Conservation (phyloP, 2,113 vertebrate species). For the Onychostruthus taczanowskii region DNA sequence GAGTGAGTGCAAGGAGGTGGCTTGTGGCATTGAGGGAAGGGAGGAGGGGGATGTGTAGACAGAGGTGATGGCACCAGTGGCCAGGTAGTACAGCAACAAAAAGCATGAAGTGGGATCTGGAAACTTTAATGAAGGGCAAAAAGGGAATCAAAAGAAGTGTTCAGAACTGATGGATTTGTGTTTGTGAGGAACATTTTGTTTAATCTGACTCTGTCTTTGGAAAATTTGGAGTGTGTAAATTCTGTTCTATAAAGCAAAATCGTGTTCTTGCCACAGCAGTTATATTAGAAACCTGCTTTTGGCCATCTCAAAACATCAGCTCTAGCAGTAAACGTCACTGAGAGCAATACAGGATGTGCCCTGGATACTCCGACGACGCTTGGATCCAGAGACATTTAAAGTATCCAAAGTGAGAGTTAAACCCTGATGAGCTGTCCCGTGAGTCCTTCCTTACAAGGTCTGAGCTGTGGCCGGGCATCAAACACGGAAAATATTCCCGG, state of each 20-base stretch:
- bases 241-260: background rate
- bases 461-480: background rate
- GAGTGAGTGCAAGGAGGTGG: background rate
- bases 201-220: background rate
- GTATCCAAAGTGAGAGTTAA: background rate
- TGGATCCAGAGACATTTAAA: background rate
- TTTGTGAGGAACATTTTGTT: background rate
- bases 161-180: background rate
- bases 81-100: background rate
- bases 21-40: background rate
- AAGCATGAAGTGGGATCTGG: background rate
- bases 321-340: background rate
- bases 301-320: background rate
- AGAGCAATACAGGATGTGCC: background rate
- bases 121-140: background rate
- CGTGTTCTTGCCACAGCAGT: background rate
- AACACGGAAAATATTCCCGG: rapidly evolving
- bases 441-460: background rate
- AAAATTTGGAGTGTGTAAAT: background rate
- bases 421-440: background rate
- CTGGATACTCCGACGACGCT: background rate
- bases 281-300: background rate
- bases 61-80: background rate
- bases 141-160: background rate
- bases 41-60: background rate